A percentile compares a stretch with the other conserved stretches of the same genome.
Evolutionary conservation across 1,140 invertebrate species (phyloP).

Genomic region (Pollicipes pollicipes): DNA sequence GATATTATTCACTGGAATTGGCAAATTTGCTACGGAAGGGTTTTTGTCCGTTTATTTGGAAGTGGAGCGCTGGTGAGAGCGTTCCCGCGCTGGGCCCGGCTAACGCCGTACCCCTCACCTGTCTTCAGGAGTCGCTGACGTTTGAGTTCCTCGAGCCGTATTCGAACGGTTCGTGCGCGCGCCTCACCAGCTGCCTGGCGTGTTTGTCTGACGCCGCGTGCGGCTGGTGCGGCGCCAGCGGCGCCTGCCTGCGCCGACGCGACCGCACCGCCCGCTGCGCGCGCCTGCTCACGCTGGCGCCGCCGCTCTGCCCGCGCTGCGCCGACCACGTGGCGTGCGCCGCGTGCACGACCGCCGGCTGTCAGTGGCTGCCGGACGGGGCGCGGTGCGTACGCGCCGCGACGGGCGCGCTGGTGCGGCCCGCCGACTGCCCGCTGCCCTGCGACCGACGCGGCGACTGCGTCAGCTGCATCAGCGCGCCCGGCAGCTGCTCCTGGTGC

Average conservation of each 20-base stretch:
- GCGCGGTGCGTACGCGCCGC: constrained; percentile 62
- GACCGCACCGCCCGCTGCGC: constrained; percentile 6
- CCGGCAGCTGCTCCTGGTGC: constrained; percentile 85
- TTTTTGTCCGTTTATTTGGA: no score
- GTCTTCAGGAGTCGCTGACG: constrained; percentile 4
- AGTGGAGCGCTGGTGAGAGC: no score
- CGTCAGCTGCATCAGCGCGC: constrained; percentile 59
- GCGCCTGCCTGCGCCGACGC: constrained; percentile 18
- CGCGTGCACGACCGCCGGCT: constrained; percentile 49
- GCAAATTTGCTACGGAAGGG: no score
- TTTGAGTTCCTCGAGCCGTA: constrained; percentile 49
- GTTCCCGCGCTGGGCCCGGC: no score
- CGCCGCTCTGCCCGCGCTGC: constrained; percentile 65
- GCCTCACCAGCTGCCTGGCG: constrained; percentile 63
- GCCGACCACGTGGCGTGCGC: constrained; percentile 69
- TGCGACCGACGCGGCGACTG: constrained; percentile 58
- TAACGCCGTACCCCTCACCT: no score
- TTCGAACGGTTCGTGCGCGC: constrained; percentile 50
- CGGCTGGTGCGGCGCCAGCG: constrained; percentile 57
- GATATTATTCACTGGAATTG: no score
- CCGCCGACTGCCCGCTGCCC: constrained; percentile 47
- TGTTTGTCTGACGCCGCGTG: constrained; percentile 75
- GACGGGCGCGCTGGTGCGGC: constrained; percentile 37
- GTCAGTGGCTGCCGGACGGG: constrained; percentile 73
- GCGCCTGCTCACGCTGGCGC: constrained; percentile 58